A percentile compares a stretch with the other conserved stretches of the same genome.
These are phyloP conservation scores for Xanthostigma xanthostigma DNA, from an alignment of 2,888 invertebrate genomes.

Conservation along the genomic window DNA sequence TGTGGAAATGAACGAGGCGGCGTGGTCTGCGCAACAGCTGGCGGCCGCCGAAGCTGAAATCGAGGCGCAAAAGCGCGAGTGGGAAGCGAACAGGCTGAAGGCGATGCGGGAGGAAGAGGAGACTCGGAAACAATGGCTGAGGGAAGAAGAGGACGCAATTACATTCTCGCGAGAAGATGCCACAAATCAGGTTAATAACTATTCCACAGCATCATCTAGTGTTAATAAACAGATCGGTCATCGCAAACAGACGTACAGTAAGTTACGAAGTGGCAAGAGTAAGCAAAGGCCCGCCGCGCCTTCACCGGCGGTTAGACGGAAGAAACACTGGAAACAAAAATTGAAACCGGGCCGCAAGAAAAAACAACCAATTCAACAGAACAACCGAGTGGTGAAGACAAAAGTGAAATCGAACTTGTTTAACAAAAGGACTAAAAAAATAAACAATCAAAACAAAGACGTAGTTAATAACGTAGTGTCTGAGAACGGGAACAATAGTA, in stretches of 20 bases:
- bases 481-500: conserved; percentile 3
- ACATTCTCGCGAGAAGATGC: conserved; percentile 67
- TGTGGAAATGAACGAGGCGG: conserved; percentile 71
- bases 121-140: conserved; percentile 39
- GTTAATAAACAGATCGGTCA: conserved; percentile 22
- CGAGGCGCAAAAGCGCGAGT: conserved; percentile 70
- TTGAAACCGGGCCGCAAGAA: conserved; percentile 3
- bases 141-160: conserved; percentile 45
- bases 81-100: conserved; percentile 72
- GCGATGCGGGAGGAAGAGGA: conserved; percentile 52
- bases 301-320: no score
- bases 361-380: conserved; percentile 5
- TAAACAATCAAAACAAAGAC: background rate
- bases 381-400: no score
- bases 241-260: conserved; percentile 7
- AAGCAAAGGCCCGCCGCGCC: background rate
- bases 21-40: conserved; percentile 72
- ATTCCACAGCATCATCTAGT: conserved; percentile 11
- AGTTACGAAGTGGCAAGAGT: background rate
- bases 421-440: no score
- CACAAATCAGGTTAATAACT: conserved; percentile 69
- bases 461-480: background rate
- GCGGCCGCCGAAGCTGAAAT: conserved; percentile 80
- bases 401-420: no score
- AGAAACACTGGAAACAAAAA: background rate